Base-by-base conservation (phyloP, 2,113 vertebrate genomes). In the Saimiri boliviensis region DNA sequence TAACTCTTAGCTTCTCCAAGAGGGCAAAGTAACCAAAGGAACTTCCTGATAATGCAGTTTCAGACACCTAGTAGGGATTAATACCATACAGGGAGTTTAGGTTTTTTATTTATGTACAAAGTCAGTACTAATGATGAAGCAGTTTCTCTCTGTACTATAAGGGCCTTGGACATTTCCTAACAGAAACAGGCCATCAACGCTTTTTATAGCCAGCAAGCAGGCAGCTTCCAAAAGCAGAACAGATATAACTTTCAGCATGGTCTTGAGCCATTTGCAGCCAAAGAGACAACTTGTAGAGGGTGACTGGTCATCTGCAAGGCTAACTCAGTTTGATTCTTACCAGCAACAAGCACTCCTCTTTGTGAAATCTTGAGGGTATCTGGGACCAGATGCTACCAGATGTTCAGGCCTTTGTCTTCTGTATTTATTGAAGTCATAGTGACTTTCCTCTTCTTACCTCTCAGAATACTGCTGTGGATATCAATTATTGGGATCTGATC, bases 1-100 rank as follows among this genome's bases (percentile, higher is more conserved):
- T 20, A 66, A 63, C 79, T 90, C n/a, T 94, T 86, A 93, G 47
- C 60, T 74, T 92, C 91, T 91, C 10, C 35, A 84, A 84, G 60
- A 82, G n/a, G 63, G 45, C 37, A 40, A 63, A 49, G 20, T 79
- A 90, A 83, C 23, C 27, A 80, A 74, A 89, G 19, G 74, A 79
- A 92, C 13, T 27, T 54, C 14, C n/a, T 32, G 79, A 9, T 23
- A 37, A 87, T 63, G 70, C 45, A 74, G 8, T 89, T 93, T 87
- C 77, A 70, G 47, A 74, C 9, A 56, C 42, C 85, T n/a, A 17
- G 42, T 70, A 86, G 30, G 16, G 12, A 66, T 86, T 94, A 56
- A 74, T 11, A 85, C 56, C 49, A 70, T 5, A 13, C 6, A 17
- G 37, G 25, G 9, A 77, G 35, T 88, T 92, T 35, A 73, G 23